Percentiles rank a stretch among this genome's conserved stretches.
phyloP scores from a whole-genome alignment of 2,888 invertebrate genomes.

The Torymus aiolomorphi region DNA sequence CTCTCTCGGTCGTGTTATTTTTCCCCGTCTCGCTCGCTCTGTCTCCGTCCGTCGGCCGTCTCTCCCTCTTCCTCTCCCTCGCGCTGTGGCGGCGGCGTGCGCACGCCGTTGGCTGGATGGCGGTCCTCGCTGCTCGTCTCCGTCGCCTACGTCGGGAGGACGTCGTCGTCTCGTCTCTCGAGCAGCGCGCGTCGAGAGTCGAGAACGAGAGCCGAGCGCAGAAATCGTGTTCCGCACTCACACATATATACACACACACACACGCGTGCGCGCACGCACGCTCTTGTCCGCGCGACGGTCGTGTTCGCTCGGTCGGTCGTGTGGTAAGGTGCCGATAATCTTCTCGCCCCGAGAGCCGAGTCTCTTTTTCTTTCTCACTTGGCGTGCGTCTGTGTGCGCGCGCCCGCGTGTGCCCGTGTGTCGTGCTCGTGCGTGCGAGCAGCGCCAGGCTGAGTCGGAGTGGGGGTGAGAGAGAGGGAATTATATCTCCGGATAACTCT shows the following conservation, averaged over 20 bases:
- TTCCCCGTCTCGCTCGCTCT: slow-evolving; percentile 13
- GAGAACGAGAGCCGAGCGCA: slow-evolving; percentile 12
- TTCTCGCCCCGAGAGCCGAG: slow-evolving; percentile 48
- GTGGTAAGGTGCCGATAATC: slow-evolving; percentile 54
- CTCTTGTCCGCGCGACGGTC: background rate
- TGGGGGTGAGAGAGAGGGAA: slow-evolving; percentile 18
- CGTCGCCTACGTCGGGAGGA: background rate
- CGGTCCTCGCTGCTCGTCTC: slow-evolving; percentile 17
- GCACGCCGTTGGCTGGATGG: background rate
- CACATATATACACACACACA: too few species aligned
- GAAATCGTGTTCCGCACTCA: slow-evolving; percentile 1
- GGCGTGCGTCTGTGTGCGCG: too few species aligned
- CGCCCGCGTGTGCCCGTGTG: background rate
- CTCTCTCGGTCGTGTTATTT: slow-evolving; percentile 10
- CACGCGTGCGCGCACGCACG: background rate
- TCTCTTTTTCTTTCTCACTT: slow-evolving; percentile 18
- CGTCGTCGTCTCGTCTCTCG: slow-evolving; percentile 6
- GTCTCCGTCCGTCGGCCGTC: background rate
- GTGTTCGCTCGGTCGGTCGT: background rate
- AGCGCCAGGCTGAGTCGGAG: slow-evolving; percentile 28
- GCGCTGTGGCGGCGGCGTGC: slow-evolving; percentile 3
- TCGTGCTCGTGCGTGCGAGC: slow-evolving; percentile 11
- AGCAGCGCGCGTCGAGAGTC: too few species aligned
- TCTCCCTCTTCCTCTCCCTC: slow-evolving; percentile 1
- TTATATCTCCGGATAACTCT: slow-evolving; percentile 23